phyloP scores from a whole-genome alignment of 2,888 invertebrate species.

The Herminia tarsipennalis region DNA sequence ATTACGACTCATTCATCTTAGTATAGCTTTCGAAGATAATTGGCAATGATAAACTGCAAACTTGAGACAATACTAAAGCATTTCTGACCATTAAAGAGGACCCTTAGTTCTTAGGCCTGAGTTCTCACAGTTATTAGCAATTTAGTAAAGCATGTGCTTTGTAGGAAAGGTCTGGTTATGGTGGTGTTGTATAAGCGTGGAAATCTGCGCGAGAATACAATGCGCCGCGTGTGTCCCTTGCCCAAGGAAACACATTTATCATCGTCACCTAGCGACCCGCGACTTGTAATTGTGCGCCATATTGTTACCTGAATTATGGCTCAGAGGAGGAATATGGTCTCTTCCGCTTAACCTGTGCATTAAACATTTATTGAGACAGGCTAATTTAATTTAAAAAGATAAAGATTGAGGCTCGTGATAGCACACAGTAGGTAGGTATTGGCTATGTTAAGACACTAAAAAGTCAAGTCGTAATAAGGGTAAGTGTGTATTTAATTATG shows the following conservation, averaged over 20 bases:
- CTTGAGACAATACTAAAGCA: conserved; percentile 39
- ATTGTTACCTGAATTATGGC: conserved; percentile 81
- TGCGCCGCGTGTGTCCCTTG: conserved; percentile 64
- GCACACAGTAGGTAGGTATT: no score
- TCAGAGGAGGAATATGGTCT: conserved; percentile 59
- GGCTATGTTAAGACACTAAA: no score
- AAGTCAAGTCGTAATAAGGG: no score
- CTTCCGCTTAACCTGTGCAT: conserved; percentile 66
- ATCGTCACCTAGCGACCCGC: conserved; percentile 74
- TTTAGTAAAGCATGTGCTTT: conserved; percentile 34
- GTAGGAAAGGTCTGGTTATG: conserved; percentile 37
- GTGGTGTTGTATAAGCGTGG: conserved; percentile 42
- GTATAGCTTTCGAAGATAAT: conserved; percentile 55
- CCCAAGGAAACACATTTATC: conserved; percentile 78
- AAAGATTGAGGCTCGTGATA: no score
- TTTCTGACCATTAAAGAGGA: conserved; percentile 32
- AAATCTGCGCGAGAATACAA: conserved; percentile 50
- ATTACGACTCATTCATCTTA: conserved; percentile 54
- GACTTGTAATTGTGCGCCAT: conserved; percentile 82
- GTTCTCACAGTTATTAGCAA: conserved; percentile 36
- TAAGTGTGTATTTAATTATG: no score
- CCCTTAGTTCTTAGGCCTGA: conserved; percentile 17
- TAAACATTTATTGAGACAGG: conserved; percentile 30
- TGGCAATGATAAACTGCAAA: conserved; percentile 44
- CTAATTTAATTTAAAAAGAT: conserved; percentile 33